Base-by-base conservation (phyloP, 2,113 vertebrate genomes). In the Gambusia holbrooki region DNA sequence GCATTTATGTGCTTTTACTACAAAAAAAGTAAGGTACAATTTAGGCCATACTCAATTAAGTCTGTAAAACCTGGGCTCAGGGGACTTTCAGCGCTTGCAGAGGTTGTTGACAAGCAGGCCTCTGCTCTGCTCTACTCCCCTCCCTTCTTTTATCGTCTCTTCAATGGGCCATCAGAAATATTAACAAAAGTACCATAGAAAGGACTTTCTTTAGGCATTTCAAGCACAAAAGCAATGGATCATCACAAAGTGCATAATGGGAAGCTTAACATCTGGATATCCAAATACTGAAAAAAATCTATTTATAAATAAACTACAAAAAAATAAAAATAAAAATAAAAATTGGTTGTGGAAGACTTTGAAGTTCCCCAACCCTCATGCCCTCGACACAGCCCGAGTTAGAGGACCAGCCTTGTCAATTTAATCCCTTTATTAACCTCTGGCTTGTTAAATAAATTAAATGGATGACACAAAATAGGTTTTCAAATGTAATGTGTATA, bases 1-100 rank as follows among this genome's bases (percentile, higher is more conserved):
- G 93, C 93, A 76, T 91, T 89, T 81, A 69, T 76, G 93, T 81
- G 88, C 90, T 93, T 93, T 92, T 92, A 92, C 73, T 71, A 73
- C 69, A 15, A 80, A 89, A 42, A 90, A 87, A 85, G 89, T 77
- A 87, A 89, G 84, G 87, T 89, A 90, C 86, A 93, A 94, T 93
- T 94, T 85, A 92, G 93, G 91, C 87, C 89, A 93, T 84, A 86
- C 88, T 94, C 92, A 91, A 92, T 93, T 93, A 91, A 89, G 89
- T 88, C 83, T 88, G 86, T 81, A 83, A 91, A 84, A 88, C 81
- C 70, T 69, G 67, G 60, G 90, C 91, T 93, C 81, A 74, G 66
- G 92, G 93, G 90, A 92, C 84, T 90, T 90, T 89, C 69, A 91
- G 91, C 91, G 92, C 79, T 92, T 84, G 89, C 86, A 71, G 87